Percentiles rank a stretch among this genome's conserved stretches.
Conservation (phyloP, 2,888 invertebrate genomes). For the Drosophila imparisetae region DNA sequence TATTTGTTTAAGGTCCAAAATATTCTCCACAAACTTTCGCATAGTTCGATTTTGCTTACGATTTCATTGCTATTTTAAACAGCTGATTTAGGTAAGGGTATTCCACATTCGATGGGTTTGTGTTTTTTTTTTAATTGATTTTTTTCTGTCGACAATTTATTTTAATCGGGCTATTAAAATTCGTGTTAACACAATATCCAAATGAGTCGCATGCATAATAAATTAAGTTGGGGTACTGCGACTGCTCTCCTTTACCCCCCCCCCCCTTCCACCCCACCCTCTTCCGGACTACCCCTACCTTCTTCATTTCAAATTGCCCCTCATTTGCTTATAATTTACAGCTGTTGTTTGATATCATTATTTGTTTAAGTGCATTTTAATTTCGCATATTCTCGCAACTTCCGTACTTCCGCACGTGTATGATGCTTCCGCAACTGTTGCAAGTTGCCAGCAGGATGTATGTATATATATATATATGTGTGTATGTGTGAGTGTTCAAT, state of each 20-base stretch:
- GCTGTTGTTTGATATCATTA: slow-evolving; percentile 31
- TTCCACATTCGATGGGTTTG: not conserved
- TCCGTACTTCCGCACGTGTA: slow-evolving; percentile 51
- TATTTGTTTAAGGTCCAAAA: not conserved
- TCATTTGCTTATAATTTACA: slow-evolving; percentile 58
- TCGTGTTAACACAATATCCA: slow-evolving; percentile 67
- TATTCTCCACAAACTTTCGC: not conserved
- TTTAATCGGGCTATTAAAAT: slow-evolving; percentile 75
- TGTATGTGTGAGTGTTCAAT: slow-evolving; percentile 5
- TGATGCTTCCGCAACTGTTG: slow-evolving; percentile 26
- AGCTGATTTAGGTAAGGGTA: slow-evolving; percentile 5
- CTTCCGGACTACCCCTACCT: not conserved
- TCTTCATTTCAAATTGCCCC: not conserved
- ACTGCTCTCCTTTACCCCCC: not conserved
- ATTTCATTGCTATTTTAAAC: not conserved
- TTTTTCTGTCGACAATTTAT: slow-evolving; percentile 40
- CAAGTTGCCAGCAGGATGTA: slow-evolving; percentile 22
- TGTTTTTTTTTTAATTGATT: not conserved
- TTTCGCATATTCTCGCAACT: slow-evolving; percentile 39
- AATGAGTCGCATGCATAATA: slow-evolving; percentile 51
- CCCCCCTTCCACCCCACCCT: not conserved
- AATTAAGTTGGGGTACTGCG: slow-evolving; percentile 17
- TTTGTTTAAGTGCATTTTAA: slow-evolving; percentile 53
- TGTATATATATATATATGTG: not conserved
- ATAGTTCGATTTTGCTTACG: not conserved